Conservation (phyloP, 1,140 invertebrate genomes). For the Hyles euphorbiae region DNA sequence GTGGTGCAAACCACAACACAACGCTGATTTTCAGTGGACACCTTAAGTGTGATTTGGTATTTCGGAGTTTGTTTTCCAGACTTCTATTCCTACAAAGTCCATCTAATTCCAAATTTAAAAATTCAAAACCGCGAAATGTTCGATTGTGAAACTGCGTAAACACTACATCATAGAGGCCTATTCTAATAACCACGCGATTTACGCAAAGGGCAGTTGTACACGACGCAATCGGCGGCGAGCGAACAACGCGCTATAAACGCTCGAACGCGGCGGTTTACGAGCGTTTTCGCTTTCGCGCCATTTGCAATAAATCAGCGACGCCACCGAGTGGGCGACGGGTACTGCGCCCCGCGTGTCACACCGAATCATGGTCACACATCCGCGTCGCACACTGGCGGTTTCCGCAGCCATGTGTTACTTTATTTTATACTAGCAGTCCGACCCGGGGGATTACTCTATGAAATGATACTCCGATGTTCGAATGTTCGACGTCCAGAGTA, state of each 20-base stretch:
- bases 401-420: neutral
- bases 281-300: constrained; percentile 71
- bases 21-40: too few relatives aligned
- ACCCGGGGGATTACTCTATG: too few relatives aligned
- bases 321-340: constrained; percentile 53
- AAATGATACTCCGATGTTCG: too few relatives aligned
- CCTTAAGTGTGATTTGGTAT: too few relatives aligned
- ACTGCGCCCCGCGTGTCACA: constrained; percentile 32
- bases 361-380: constrained; percentile 31
- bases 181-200: constrained; percentile 31
- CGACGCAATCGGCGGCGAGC: constrained; percentile 46
- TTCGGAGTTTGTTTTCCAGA: too few relatives aligned
- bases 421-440: too few relatives aligned
- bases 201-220: constrained; percentile 34
- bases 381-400: constrained; percentile 25
- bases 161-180: constrained; percentile 24
- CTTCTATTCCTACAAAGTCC: too few relatives aligned
- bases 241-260: constrained; percentile 60
- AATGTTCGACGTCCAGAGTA: too few relatives aligned
- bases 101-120: too few relatives aligned
- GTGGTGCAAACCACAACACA: too few relatives aligned
- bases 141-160: too few relatives aligned
- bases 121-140: too few relatives aligned
- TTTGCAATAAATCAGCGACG: constrained; percentile 71
- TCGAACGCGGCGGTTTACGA: constrained; percentile 51